Base-by-base conservation (phyloP, 2,113 vertebrate species). In the Micromys minutus region DNA sequence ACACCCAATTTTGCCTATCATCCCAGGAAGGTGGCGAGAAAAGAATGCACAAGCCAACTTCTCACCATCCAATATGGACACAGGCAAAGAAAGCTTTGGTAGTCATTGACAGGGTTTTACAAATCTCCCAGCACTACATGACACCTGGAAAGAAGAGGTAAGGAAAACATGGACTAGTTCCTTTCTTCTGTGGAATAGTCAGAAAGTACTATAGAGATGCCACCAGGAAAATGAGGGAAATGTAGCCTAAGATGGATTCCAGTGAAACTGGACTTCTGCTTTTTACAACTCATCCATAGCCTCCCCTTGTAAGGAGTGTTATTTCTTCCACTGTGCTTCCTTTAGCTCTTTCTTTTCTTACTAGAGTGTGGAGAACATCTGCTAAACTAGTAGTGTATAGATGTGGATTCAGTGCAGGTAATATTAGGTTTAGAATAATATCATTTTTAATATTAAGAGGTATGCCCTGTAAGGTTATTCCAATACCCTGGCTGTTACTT, bases 161-260 rank as follows among this genome's bases (percentile, higher is more conserved):
- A 52, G 29, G 17, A 79, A 39, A 1, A 7, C 52, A 55, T 67
- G 61, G 8, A 67, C 65, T 81, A 19, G 91, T 69, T 45, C 69
- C 72, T 96, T 92, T 96, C 87, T 95, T 93, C 85, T 96, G 67
- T 42, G 80, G 29, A 94, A 95, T 36, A 89, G 3, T 36, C 74
- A 84, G 92, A 22, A 89, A 95, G 67, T 88, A 75, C 85, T 69
- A 91, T 67, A 85, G 89, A 92, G 31, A 52, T 45, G 9, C 45
- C 16, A 0, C 19, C 50, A 57, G 86, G 42, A 17, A 45, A 90
- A n/a, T 42, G 31, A 50, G 89, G 86, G 39, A 80, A 84, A 24
- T 65, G 55, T 81, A 88, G 79, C 47, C 42, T 29, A 92, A 17
- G 45, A 29, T 42, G n/a, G 39, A 26, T 55, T 21, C 36, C 42